Base-by-base conservation (phyloP, 1,140 invertebrate species). In the Orchestia grillus region DNA sequence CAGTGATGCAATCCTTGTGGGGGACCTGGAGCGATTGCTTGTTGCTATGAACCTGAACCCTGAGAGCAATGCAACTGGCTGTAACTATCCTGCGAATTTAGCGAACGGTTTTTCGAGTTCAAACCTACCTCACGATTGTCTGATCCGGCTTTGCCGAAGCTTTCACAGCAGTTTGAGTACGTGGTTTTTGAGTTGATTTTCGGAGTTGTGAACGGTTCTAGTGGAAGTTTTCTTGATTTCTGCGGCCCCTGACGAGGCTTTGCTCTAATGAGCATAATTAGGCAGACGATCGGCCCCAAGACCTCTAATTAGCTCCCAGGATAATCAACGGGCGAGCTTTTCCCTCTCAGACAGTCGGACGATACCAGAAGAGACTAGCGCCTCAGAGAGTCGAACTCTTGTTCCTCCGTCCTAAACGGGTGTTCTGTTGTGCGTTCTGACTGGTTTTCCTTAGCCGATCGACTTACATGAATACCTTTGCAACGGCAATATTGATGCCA, bases 261-360 rank as follows among this genome's bases (percentile, higher is more conserved):
- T 91, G 88, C 88, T 91, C 88, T 91, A 91, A 91, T 91, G 88
- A 91, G 88, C 23, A 91, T 91, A 91, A 91, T 91, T 91, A 91
- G 88, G 88, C 88, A 91, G 41, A 44, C 88, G 88, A 91, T 91
- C 88, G 88, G 88, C 88, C 88, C 36, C 41, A 28, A 91, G 41
- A 91, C 44, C 88, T 40, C 88, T 91, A 91, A 91, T 91, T 91
- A 91, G 28, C 88, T 91, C 88, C 88, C 88, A 43, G 88, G 88
- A 44, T 91, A 91, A 91, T 91, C 88, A 91, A 91, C 28, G 88
- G 28, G 16, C 88, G 3, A 1, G 62, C 62, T 77, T 77, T 77
- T 77, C 62, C 28, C 62, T 77, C 15, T 77, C 1, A 77, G 62
- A 36, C 62, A 23, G 62, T 23, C 15, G 62, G 62, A 3, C 11